phyloP scores from a whole-genome alignment of 1,140 invertebrate species.

The Orchesella cincta region DNA sequence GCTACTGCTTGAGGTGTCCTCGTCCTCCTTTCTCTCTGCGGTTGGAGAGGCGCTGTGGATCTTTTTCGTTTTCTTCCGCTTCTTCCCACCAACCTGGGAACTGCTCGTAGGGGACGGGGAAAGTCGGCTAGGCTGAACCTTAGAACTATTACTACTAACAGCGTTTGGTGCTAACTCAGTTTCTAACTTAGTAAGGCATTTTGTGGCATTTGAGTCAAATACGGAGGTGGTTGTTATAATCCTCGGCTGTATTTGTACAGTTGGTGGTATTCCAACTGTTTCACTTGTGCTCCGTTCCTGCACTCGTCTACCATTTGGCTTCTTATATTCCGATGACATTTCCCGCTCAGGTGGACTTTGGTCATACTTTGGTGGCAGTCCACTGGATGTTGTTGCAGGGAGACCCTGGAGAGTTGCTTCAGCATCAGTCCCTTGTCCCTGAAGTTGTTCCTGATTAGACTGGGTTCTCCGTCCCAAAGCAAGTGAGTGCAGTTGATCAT shows the following conservation, averaged over 20 bases:
- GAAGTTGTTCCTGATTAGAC: conserved; percentile 36
- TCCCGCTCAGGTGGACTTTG: conserved; percentile 19
- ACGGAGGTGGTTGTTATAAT: not conserved
- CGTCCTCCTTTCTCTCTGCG: conserved; percentile 29
- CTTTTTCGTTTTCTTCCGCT: conserved; percentile 23
- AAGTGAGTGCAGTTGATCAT: conserved; percentile 37
- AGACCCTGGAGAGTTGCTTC: not conserved
- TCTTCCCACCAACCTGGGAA: not conserved
- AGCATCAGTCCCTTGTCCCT: not conserved
- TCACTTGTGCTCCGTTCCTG: not conserved
- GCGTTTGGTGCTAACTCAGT: not conserved
- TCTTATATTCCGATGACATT: not conserved
- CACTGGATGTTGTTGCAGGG: conserved; percentile 5
- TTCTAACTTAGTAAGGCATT: conserved; percentile 36
- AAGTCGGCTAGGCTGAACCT: not conserved
- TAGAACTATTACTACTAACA: conserved; percentile 12
- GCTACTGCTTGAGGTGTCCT: conserved; percentile 1
- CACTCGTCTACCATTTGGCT: not conserved
- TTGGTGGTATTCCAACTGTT: not conserved
- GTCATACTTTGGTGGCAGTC: not conserved
- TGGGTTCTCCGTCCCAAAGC: conserved; percentile 40
- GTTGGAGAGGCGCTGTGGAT: not conserved
- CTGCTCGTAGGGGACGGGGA: not conserved
- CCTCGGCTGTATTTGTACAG: not conserved
- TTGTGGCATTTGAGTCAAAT: conserved; percentile 38